Evolutionary conservation across 2,113 vertebrate species (phyloP).

Genomic region (Cinclus cinclus): DNA sequence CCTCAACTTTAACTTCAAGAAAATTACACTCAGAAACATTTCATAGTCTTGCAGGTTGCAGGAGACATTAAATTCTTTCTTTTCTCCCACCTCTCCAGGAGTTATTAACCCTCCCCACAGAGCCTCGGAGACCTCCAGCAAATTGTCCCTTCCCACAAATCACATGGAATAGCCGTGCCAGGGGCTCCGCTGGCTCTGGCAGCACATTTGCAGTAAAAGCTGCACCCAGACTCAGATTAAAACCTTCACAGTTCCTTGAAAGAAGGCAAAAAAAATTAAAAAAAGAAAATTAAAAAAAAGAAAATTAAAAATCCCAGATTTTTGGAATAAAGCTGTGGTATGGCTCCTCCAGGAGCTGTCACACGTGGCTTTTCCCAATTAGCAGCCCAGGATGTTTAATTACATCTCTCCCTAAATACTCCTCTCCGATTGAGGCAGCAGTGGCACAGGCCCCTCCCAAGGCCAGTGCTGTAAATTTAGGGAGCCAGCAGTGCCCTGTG

Average conservation of each 20-base stretch:
- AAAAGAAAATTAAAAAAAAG: no score
- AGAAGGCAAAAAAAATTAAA: not conserved
- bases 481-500: not conserved
- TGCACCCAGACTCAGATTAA: not conserved
- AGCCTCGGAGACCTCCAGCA: conserved; percentile 53
- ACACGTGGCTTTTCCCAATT: no score
- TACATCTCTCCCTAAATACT: fast-evolving
- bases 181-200: not conserved
- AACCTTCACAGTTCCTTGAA: not conserved
- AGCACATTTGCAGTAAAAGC: not conserved
- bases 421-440: fast-evolving
- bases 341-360: not conserved
- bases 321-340: not conserved
- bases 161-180: not conserved
- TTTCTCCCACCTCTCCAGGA: conserved; percentile 54
- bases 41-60: conserved; percentile 59
- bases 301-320: not conserved
- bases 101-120: conserved; percentile 70
- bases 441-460: fast-evolving
- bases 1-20: conserved; percentile 77
- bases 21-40: conserved; percentile 76
- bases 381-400: not conserved
- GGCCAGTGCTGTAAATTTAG: no score
- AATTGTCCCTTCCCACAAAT: conserved; percentile 35
- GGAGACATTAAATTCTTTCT: conserved; percentile 61